Base-by-base conservation (phyloP, 2,113 vertebrate genomes). In the Eonycteris spelaea region DNA sequence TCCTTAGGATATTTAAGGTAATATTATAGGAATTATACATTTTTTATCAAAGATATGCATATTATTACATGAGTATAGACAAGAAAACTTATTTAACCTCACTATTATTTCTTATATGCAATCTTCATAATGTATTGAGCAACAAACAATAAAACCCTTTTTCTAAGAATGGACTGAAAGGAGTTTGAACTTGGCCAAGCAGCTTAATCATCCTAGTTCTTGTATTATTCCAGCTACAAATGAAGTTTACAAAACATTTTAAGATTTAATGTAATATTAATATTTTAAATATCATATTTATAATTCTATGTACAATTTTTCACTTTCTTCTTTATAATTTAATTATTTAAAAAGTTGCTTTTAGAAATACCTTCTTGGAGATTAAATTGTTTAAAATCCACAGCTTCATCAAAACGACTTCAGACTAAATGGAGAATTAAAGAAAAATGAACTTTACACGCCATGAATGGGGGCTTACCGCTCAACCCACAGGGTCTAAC, bases 211-310 rank as follows among this genome's bases (percentile, higher is more conserved):
- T 86, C 35, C 38, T 28, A 57, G 8, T 48, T 22, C 43, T 79
- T 88, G 6, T 33, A 35, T 93, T 61, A 94, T 73, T 86, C 95
- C 59, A 96, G 26, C 40, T 80, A n/a, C 55, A 95, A 63, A 75
- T 67, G 16, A 4, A 30, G 3, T 59, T 96, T 43, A 59, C 30
- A 93, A 55, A 82, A 65, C 12, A 2, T 13, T 91, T 78, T 73
- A 79, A 88, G 70, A 84, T 45, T 79, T n/a, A 79, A 63, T 68
- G 2, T 35, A 83, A 55, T 45, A 77, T 79, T 55, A 35, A 45
- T 73, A 86, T 70, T 95, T 51, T 86, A 79, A 61, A 83, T 91
- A 78, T 35, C 88, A 88, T 70, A 70, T 43, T 59, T 80, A 80
- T 55, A 14, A 10, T 61, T 86, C 55, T 53, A 19, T 7, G 10